Evolutionary conservation across 2,113 vertebrate genomes (phyloP).

Genomic region (Eurystomus gularis): DNA sequence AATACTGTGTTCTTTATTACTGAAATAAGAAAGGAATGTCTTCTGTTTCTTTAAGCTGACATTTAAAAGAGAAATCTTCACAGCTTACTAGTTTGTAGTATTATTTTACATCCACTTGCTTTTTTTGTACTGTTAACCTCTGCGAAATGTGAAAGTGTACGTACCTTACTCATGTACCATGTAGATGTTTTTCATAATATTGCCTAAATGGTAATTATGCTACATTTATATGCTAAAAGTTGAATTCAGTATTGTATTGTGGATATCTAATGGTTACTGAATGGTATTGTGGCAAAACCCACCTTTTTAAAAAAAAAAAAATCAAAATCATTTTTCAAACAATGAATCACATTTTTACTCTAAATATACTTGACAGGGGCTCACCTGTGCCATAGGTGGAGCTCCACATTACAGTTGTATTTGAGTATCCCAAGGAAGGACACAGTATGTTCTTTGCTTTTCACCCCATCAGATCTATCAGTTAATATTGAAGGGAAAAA

Average conservation of each 20-base stretch:
- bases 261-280: neutral
- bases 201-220: neutral
- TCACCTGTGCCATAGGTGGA: neutral
- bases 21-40: neutral
- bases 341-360: neutral
- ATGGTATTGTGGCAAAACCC: neutral
- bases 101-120: slow-evolving; percentile 10
- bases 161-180: neutral
- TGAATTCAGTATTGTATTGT: neutral
- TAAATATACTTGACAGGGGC: neutral
- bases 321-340: neutral
- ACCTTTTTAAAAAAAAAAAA: neutral
- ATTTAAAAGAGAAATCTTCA: neutral
- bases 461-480: neutral
- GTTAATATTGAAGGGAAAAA: neutral
- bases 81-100: neutral
- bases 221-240: neutral
- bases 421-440: neutral
- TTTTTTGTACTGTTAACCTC: slow-evolving; percentile 13
- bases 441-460: neutral
- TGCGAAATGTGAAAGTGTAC: neutral
- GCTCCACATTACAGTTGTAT: neutral
- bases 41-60: slow-evolving; percentile 21
- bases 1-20: neutral
- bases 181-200: neutral